Percentiles rank a stretch among this genome's conserved stretches.
phyloP scores from a whole-genome alignment of 2,888 invertebrate genomes.

The Trachelus troglodyta region DNA sequence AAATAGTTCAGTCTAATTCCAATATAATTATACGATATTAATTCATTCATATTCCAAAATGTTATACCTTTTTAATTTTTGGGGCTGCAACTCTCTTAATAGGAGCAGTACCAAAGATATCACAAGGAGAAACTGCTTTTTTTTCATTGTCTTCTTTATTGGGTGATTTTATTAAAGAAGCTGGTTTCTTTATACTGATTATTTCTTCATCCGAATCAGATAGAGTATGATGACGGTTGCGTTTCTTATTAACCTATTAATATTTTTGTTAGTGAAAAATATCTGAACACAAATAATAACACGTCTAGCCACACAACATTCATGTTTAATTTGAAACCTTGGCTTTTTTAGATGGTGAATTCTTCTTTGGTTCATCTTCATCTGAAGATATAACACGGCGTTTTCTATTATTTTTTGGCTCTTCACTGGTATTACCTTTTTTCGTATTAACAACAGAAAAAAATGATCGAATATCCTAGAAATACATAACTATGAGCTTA shows the following conservation, averaged over 20 bases:
- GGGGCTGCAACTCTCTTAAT: constrained; percentile 70
- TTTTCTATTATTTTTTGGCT: constrained; percentile 49
- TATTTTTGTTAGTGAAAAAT: constrained; percentile 4
- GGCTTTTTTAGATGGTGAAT: constrained; percentile 21
- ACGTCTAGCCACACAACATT: too few relatives aligned
- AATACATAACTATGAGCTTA: constrained; percentile 27
- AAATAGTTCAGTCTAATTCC: not conserved
- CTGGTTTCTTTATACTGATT: constrained; percentile 43
- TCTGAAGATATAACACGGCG: constrained; percentile 61
- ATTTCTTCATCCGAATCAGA: constrained; percentile 67
- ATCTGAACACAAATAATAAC: constrained; percentile 3
- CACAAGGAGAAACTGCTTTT: constrained; percentile 67
- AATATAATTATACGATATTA: too few relatives aligned
- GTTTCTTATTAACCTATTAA: constrained; percentile 55
- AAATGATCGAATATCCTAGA: constrained; percentile 75
- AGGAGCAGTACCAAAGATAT: constrained; percentile 74
- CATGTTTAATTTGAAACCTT: constrained; percentile 54
- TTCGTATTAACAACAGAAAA: constrained; percentile 62
- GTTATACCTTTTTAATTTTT: constrained; percentile 48
- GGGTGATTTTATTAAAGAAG: constrained; percentile 45
- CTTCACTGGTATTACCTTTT: constrained; percentile 25
- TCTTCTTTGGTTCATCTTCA: constrained; percentile 67
- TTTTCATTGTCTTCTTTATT: constrained; percentile 52
- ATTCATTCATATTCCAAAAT: too few relatives aligned
- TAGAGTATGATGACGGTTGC: constrained; percentile 55